Evolutionary conservation across 1,140 invertebrate genomes (phyloP).

Genomic region (Aleiodes sp.): DNA sequence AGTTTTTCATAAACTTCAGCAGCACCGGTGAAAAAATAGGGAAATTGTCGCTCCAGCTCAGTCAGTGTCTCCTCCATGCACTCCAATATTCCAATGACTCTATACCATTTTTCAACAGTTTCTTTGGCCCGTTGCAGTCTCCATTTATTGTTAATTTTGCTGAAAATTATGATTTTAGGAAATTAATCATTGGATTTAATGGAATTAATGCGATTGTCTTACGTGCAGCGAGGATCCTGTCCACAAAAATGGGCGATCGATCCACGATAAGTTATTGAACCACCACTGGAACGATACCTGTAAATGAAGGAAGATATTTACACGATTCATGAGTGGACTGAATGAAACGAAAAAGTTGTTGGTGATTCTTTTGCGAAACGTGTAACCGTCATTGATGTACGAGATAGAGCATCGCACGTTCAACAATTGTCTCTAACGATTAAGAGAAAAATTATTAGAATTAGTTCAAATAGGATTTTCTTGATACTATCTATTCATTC

Average conservation of each 20-base stretch:
- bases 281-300: slow-evolving; percentile 47
- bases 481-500: too few species aligned
- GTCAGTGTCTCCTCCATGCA: slow-evolving; percentile 71
- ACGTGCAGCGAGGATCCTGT: slow-evolving; percentile 71
- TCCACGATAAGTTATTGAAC: slow-evolving; percentile 44
- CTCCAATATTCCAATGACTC: slow-evolving; percentile 74
- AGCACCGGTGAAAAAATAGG: slow-evolving; percentile 71
- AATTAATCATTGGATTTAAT: too few species aligned
- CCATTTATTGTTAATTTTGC: slow-evolving; percentile 71
- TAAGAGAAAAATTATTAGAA: too few species aligned
- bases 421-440: too few species aligned
- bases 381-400: too few species aligned
- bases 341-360: too few species aligned
- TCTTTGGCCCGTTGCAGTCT: slow-evolving; percentile 72
- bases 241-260: slow-evolving; percentile 75
- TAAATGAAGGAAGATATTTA: not conserved
- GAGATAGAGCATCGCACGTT: too few species aligned
- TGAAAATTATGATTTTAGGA: slow-evolving; percentile 52
- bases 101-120: slow-evolving; percentile 73
- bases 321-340: too few species aligned
- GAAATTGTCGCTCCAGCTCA: slow-evolving; percentile 69
- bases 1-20: slow-evolving; percentile 66
- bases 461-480: too few species aligned
- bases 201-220: too few species aligned
- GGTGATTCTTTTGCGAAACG: too few species aligned